Evolutionary conservation across 2,888 invertebrate genomes (phyloP), one percentile per base, ranked within the genome.

Genomic region (Tillus elongatus): DNA sequence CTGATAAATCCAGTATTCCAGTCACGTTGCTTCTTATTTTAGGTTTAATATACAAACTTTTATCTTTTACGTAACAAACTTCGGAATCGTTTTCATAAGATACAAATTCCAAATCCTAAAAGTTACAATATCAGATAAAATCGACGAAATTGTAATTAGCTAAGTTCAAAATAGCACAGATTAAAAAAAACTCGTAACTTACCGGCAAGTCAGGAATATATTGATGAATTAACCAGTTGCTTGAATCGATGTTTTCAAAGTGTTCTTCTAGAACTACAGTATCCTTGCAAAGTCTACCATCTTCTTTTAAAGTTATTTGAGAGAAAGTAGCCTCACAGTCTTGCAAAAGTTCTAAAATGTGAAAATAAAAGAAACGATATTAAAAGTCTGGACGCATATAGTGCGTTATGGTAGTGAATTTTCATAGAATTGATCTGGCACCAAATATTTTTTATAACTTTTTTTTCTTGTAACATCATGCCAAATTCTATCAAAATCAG

Each of bases 191-290:
- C 16, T 24, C n/a, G n/a, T n/a, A n/a, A 31, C 33, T 47, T 15
- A 44, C 44, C 36, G 41, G 41, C n/a, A 10, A 15, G 1, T 27
- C 28, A 15, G 40, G 35, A 14, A 43, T 33, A 15, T 33, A 40
- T 24, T 43, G 40, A 4, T 40, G 36, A 6, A 26, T 9, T 13
- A 33, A 33, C 43, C 43, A 43, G 24, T 36, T 30, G 15, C n/a
- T 28, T 8, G 16, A 16, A 35, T 43, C 31, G n/a, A n/a, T n/a
- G n/a, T n/a, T n/a, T n/a, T n/a, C n/a, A 50, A 83, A 83, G 37
- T 69, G 62, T 34, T 82, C 82, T 32, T 77, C 71, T 44, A 82
- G 77, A 37, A 82, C 60, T 1, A 71, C 57, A 40, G 70, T 61
- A 24, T 41, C 30, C 27, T 24, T 39, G 30, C 51, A 51, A 4